Conservation (phyloP, 1,140 invertebrate species). For the Trissolcus basalis region DNA sequence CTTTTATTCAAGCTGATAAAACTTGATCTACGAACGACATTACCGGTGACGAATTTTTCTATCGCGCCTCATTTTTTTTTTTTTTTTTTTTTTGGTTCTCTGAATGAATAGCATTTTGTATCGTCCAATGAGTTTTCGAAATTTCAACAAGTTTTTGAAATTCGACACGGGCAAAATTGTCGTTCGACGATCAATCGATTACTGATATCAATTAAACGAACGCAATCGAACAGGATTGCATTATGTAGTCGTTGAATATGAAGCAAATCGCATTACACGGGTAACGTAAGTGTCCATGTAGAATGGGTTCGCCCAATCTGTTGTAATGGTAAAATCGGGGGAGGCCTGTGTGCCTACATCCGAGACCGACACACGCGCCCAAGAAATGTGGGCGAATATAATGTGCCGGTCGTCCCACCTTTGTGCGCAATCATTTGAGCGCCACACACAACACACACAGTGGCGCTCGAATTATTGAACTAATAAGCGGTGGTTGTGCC, state of each 20-base stretch:
- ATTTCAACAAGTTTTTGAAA: too few species aligned
- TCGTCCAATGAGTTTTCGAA: slow-evolving; percentile 23
- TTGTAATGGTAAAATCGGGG: slow-evolving; percentile 35
- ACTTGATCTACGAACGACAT: too few species aligned
- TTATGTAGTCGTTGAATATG: slow-evolving; percentile 26
- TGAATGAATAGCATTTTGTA: too few species aligned
- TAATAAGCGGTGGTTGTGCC: slow-evolving; percentile 43
- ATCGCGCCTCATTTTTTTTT: too few species aligned
- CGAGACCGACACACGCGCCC: background rate
- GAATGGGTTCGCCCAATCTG: slow-evolving; percentile 28
- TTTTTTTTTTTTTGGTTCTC: too few species aligned
- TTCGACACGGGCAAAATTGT: slow-evolving; percentile 36
- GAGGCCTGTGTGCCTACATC: too few species aligned
- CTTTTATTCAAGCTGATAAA: too few species aligned
- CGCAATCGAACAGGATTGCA: slow-evolving; percentile 39
- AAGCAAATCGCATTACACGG: slow-evolving; percentile 35
- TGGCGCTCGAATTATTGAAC: slow-evolving; percentile 54
- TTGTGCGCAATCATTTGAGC: slow-evolving; percentile 25
- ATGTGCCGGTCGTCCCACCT: slow-evolving; percentile 10
- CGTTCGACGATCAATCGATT: slow-evolving; percentile 17
- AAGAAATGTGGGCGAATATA: slow-evolving; percentile 7
- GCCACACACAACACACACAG: slow-evolving; percentile 7
- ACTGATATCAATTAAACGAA: slow-evolving; percentile 38
- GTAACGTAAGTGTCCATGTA: slow-evolving; percentile 30
- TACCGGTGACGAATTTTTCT: too few species aligned